A percentile compares a stretch with the other conserved stretches of the same genome.
These are phyloP conservation scores for Anoplopoma fimbria DNA, from an alignment of 2,113 vertebrate species.

Conservation along the genomic window DNA sequence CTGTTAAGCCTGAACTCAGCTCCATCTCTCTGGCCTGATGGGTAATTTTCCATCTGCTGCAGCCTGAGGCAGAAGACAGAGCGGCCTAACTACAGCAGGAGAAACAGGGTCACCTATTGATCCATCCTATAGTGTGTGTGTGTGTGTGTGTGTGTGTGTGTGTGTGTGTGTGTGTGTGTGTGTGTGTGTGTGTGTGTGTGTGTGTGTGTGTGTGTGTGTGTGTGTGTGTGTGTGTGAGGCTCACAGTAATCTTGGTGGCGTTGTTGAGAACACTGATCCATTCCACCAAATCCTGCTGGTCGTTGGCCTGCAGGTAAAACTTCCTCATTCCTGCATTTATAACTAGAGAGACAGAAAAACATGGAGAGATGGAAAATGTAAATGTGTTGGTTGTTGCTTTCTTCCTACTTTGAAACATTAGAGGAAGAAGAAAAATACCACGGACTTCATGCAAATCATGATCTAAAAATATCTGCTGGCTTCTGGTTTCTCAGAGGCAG, in stretches of 20 bases:
- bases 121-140: too few species aligned
- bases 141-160: conserved; percentile 15
- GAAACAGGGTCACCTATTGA: conserved; percentile 55
- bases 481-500: conserved; percentile 47
- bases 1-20: conserved; percentile 4
- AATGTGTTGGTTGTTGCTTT: not conserved
- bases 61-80: conserved; percentile 36
- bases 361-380: not conserved
- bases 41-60: conserved; percentile 48
- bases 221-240: conserved; percentile 62
- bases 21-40: conserved; percentile 36
- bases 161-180: conserved; percentile 8
- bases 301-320: conserved; percentile 97
- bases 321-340: conserved; percentile 98
- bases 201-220: conserved; percentile 36
- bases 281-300: conserved; percentile 96
- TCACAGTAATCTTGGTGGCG: conserved; percentile 98
- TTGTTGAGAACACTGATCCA: conserved; percentile 98
- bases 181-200: conserved; percentile 27
- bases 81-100: not conserved
- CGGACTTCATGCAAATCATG: conserved; percentile 5
- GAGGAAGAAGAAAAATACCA: not conserved
- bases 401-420: not conserved
- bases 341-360: conserved; percentile 77
- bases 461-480: conserved; percentile 60